Evolutionary conservation across 2,113 vertebrate species (phyloP).

Genomic region (Orientallactaga bullata): DNA sequence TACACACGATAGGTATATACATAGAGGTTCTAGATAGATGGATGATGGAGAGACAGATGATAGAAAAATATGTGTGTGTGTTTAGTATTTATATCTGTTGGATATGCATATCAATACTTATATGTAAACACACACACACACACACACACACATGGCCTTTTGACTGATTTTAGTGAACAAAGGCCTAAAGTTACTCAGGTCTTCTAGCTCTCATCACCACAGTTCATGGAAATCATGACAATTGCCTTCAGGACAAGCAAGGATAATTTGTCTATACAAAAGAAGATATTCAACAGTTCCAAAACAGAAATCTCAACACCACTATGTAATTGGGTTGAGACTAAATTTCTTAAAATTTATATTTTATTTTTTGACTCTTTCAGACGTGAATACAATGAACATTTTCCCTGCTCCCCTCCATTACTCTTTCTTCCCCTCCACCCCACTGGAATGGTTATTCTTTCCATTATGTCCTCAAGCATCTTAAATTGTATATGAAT

Average conservation of each 20-base stretch:
- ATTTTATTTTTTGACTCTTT: too few relatives aligned
- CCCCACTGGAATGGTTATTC: too few relatives aligned
- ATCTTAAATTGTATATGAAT: background rate
- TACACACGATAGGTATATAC: background rate
- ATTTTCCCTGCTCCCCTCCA: too few relatives aligned
- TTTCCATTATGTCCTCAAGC: too few relatives aligned
- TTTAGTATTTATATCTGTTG: background rate
- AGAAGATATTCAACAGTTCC: constrained; percentile 78
- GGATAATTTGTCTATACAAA: constrained; percentile 79
- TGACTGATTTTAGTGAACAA: constrained; percentile 72
- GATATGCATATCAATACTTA: background rate
- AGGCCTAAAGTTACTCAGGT: constrained; percentile 81
- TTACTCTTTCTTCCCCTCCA: too few relatives aligned
- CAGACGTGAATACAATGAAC: too few relatives aligned
- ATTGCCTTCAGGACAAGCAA: constrained; percentile 80
- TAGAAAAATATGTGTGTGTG: too few relatives aligned
- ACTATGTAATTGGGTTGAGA: constrained; percentile 50
- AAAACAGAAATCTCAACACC: constrained; percentile 61
- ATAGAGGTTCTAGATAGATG: too few relatives aligned
- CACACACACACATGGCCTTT: background rate
- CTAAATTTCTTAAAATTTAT: constrained; percentile 58
- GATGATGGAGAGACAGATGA: too few relatives aligned
- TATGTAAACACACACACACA: background rate
- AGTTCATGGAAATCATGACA: constrained; percentile 80
- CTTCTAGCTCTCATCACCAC: constrained; percentile 79